phyloP scores from a whole-genome alignment of 2,888 invertebrate species.

The Agrotis puta region DNA sequence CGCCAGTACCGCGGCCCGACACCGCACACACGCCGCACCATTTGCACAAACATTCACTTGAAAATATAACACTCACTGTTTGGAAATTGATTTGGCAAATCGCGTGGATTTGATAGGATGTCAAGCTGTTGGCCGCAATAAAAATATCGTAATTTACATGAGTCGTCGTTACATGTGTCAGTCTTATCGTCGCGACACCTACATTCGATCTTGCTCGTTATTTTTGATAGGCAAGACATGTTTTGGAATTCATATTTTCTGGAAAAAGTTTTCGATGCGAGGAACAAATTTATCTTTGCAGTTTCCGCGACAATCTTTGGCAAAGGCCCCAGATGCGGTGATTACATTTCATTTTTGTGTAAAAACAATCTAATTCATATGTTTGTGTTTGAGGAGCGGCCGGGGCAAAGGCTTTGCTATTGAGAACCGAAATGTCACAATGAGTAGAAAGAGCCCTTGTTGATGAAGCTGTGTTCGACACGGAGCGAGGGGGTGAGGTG shows the following conservation, averaged over 20 bases:
- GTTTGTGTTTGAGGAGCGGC: slow-evolving; percentile 53
- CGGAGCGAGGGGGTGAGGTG: slow-evolving; percentile 83
- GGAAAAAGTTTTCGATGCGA: slow-evolving; percentile 4
- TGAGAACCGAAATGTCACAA: slow-evolving; percentile 84
- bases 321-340: slow-evolving; percentile 28
- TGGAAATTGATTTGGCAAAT: slow-evolving; percentile 61
- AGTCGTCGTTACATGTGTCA: slow-evolving; percentile 41
- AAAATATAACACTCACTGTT: slow-evolving; percentile 65
- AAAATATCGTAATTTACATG: slow-evolving; percentile 63
- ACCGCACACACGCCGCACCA: slow-evolving; percentile 43
- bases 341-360: slow-evolving; percentile 40
- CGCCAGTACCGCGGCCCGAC: slow-evolving; percentile 31
- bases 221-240: slow-evolving; percentile 60
- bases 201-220: slow-evolving; percentile 64
- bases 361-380: slow-evolving; percentile 60
- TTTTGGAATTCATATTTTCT: slow-evolving; percentile 40
- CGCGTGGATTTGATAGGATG: slow-evolving; percentile 61
- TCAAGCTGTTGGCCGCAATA: slow-evolving; percentile 58
- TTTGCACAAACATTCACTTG: slow-evolving; percentile 73
- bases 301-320: not conserved
- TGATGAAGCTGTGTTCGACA: slow-evolving; percentile 90
- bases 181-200: slow-evolving; percentile 56
- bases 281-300: slow-evolving; percentile 1
- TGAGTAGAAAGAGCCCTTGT: slow-evolving; percentile 87
- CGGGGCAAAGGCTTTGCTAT: slow-evolving; percentile 69